Base-by-base conservation (phyloP, 2,888 invertebrate genomes). In the Drosophila lutescens region DNA sequence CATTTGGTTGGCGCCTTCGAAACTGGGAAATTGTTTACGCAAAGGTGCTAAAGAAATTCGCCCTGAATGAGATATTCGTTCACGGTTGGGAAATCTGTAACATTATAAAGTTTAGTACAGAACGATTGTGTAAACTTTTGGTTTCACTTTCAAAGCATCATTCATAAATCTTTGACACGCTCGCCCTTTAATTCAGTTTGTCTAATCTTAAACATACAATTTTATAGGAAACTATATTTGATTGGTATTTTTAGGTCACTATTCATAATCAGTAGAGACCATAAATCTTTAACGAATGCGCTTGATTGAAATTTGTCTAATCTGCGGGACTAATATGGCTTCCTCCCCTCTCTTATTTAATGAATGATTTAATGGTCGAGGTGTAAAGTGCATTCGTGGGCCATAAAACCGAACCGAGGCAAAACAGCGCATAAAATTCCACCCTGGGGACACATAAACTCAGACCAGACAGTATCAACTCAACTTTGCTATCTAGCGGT, bases 381-480 rank as follows among this genome's bases (percentile, higher is more conserved):
- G 71, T 55, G 76, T 67, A 70, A 57, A 77, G 69, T 67, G 74
- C 62, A 74, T 43, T 67, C 17, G 50, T 41, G 34, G 51, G 61
- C 32, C 46, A 74, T 68, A 56, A 70, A 82, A 50, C 20, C 38
- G 38, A 51, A 44, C 38, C 47, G 51, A 41, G 56, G 43, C 26
- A 70, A 74, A 46, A 49, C 8, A 61, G 32, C 53, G 12, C 62
- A 68, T 81, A 68, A 79, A 72, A 80, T 49, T 59, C 55, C 49
- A 53, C 70, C 57, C 67, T 23, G 26, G 81, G 49, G 79, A 68
- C 66, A 15, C 59, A 86, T 78, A 60, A 71, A 80, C 56, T 20
- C 68, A 38, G 26, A 26, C 65, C 46, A 68, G 44, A 50, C 54
- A 55, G 43, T 55, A 38, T 67, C 15, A 53, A 9, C 46, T 50